Evolutionary conservation across 2,888 invertebrate genomes (phyloP), one percentile per base, ranked within the genome.

Genomic region (Phalera bucephala): DNA sequence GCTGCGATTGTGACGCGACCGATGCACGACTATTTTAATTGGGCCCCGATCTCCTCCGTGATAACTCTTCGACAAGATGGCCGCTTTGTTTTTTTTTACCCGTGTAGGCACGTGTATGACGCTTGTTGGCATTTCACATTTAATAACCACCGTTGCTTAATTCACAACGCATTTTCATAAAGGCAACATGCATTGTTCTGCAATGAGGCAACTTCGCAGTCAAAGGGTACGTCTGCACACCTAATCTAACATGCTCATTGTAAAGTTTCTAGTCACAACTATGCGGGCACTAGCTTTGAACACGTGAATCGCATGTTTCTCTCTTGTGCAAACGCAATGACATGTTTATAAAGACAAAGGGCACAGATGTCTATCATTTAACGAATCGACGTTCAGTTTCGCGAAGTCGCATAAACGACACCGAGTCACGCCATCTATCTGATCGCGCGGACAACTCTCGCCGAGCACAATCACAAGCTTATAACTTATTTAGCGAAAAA

Each of bases 11-110:
- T 87, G 84, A 85, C 86, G 83, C 80, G 80, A 60, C 69, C 81
- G 78, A 87, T 86, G 86, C 85, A 84, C 84, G 85, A 86, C 87
- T 85, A 88, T 89, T 89, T 89, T 88, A 89, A 89, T 88, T 89
- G 88, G 87, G 65, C 65, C 67, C 75, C 59, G 85, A 87, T 87
- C 83, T 77, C 59, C 63, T 60, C 72, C 73, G 76, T 59, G 87
- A 87, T 86, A 82, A 72, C 56, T 50, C 52, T 58, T 64, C 71
- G 72, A 74, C 78, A 82, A 82, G 80, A 80, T 82, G 82, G 78
- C 82, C 63, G 73, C 71, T 68, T 75, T 72, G 71, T 72, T 76
- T 81, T 78, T 78, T 72, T 45, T 7, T 19, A 15, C 45, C 33
- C 52, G 44, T 68, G 64, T 64, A 72, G 67, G 74, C 85, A 85